Evolutionary conservation across 2,113 vertebrate species (phyloP), one percentile per base, ranked within the genome.

Genomic region (Ramphastos sulfuratus): DNA sequence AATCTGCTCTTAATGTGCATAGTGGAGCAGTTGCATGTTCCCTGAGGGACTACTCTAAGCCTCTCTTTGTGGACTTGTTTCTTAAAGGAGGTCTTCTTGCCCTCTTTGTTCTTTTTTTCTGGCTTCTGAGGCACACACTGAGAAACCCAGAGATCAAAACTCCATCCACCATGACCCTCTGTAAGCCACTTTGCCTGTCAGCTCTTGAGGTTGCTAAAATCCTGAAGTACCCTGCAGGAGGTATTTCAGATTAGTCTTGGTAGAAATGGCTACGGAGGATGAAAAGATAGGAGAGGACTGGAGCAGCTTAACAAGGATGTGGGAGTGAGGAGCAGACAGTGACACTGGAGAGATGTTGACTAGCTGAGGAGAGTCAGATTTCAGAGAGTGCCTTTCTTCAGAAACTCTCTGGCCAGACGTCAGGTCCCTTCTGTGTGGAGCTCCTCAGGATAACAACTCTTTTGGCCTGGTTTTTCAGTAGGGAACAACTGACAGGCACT

Each of bases 401-500:
- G 55, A 25, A 70, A 58, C 33, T 61, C 35, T 66, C 50, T 93
- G 74, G 24, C 42, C 48, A 82, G 24, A 60, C 75, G 78, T 63
- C 81, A 33, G 14, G 2, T 69, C 71, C 72, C 55, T 85, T 20
- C n/a, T 46, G 50, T 52, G 55, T 74, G 71, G 31, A 31, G 9
- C 1, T 24, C 46, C 82, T 87, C 60, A 20, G 31, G 33, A 52
- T 24, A 70, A 83, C 35, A 55, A 56, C 33, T 28, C 69, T 93
- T 69, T 67, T 73, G 1, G 2, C 44, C 64, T 94, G 78, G 4
- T 89, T 82, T 79, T 92, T 39, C 46, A 8, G 60, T 80, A 63
- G 69, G 46, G 54, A 65, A 25, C 59, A 25, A 58, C 66, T 80
- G 80, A 87, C 89, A 90, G 83, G 69, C 76, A 76, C 85, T 76